Evolutionary conservation across 2,888 invertebrate genomes (phyloP), one percentile per base, ranked within the genome.

Genomic region (Anorthoa munda): DNA sequence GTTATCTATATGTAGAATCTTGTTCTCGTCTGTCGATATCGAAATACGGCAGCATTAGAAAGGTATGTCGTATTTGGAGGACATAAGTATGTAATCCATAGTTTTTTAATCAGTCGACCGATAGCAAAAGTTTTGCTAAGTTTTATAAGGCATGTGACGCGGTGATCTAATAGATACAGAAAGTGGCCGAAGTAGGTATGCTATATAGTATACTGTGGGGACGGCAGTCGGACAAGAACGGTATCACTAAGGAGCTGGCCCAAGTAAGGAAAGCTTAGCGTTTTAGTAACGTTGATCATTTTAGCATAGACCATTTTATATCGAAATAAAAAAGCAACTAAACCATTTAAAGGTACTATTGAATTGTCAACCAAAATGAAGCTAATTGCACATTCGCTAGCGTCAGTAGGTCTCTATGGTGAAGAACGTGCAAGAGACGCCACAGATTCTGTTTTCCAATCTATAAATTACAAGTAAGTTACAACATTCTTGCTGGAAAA

Each of bases 141-240:
- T 86, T 86, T 88, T 88, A 79, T 82, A 50, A 68, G 72, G 79
- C 77, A 84, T 83, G 83, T 86, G 83, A 84, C 77, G 86, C 78
- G 72, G 83, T 88, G 88, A 89, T 91, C 90, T 90, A 89, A 89
- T 89, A 90, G 90, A 91, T 89, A 88, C 89, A 89, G 91, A 90
- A 90, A 92, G 91, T 92, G 85, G 79, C 68, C 75, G 77, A 66
- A 70, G 83, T 81, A 83, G 86, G 86, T 87, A 91, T 89, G 87
- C 84, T 91, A 89, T 91, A 90, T 91, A 89, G 90, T 89, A 92
- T 92, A 92, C 92, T 92, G 92, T 92, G 90, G 90, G 91, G 91
- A 92, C 92, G 89, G 90, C 89, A 90, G 90, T 90, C 88, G 89
- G 89, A 91, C 92, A 92, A 90, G 91, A 94, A 94, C 94, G 92